Percentiles rank a stretch among this genome's conserved stretches.
Evolutionary conservation across 37 sponge, comb jelly and placozoan species (phyloP).

Genomic region (Diacarnus erythraeanus): DNA sequence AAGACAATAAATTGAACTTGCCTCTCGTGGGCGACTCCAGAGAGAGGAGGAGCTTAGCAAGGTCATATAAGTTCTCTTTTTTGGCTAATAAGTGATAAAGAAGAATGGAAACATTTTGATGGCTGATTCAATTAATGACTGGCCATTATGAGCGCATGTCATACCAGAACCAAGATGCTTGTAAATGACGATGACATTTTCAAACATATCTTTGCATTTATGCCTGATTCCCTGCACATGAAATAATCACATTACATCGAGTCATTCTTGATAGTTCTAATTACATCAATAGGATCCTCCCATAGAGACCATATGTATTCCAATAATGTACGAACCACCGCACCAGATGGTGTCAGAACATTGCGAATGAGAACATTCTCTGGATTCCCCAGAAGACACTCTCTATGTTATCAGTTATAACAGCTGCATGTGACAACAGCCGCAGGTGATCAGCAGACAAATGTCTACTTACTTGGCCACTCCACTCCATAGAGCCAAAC

Average conservation of each 20-base stretch:
- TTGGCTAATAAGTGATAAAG: not conserved
- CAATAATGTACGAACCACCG: slow-evolving; percentile 7
- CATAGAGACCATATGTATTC: slow-evolving; percentile 71
- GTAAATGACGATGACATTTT: slow-evolving; percentile 31
- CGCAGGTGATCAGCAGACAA: not conserved
- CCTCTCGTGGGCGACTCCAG: slow-evolving; percentile 52
- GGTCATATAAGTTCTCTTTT: slow-evolving; percentile 10
- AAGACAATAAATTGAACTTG: slow-evolving; percentile 41
- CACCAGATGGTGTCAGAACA: slow-evolving; percentile 30
- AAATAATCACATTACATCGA: not conserved
- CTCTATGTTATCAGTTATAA: slow-evolving; percentile 2
- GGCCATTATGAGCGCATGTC: no score
- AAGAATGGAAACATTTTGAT: no score
- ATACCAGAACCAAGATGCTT: slow-evolving; percentile 37
- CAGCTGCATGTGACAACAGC: not conserved
- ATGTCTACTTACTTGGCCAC: slow-evolving; percentile 32
- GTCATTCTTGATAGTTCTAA: not conserved
- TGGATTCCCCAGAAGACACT: not conserved
- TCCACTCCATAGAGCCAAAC: slow-evolving; percentile 49
- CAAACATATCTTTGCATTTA: slow-evolving; percentile 51
- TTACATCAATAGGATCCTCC: slow-evolving; percentile 79
- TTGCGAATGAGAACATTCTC: not conserved
- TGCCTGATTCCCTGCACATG: slow-evolving; percentile 49
- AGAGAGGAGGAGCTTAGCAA: slow-evolving; percentile 32
- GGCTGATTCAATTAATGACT: not conserved